These are phyloP conservation scores for Micrastur ruficollis DNA, from an alignment of 2,797 vertebrate genomes.

Conservation along the genomic window DNA sequence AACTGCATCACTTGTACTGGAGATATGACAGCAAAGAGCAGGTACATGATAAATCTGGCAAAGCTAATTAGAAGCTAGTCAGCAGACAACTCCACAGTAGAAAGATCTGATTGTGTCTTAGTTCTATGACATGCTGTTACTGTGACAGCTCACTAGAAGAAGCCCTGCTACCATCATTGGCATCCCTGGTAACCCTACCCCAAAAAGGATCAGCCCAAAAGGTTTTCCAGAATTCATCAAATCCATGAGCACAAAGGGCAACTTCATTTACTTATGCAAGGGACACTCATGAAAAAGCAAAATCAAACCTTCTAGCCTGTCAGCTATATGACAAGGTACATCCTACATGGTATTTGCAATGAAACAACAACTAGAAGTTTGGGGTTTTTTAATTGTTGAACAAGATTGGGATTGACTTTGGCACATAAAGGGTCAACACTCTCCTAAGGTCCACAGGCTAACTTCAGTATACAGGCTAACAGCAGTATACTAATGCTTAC, in stretches of 20 bases:
- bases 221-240: neutral
- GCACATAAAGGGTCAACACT: neutral
- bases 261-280: neutral
- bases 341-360: neutral
- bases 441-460: neutral
- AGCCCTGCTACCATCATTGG: neutral
- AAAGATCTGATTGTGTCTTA: neutral
- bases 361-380: neutral
- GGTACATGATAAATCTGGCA: neutral
- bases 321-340: neutral
- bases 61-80: neutral
- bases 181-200: neutral
- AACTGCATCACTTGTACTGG: neutral
- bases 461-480: neutral
- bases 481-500: neutral
- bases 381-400: neutral
- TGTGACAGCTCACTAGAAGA: neutral
- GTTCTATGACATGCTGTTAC: neutral
- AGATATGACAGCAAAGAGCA: neutral
- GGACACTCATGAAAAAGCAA: neutral
- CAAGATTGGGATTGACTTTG: neutral
- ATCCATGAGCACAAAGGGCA: neutral
- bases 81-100: neutral
- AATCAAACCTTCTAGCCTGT: neutral
- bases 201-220: neutral